Evolutionary conservation across 2,888 invertebrate genomes (phyloP), one percentile per base, ranked within the genome.

Genomic region (Phyllotreta cruciferae): DNA sequence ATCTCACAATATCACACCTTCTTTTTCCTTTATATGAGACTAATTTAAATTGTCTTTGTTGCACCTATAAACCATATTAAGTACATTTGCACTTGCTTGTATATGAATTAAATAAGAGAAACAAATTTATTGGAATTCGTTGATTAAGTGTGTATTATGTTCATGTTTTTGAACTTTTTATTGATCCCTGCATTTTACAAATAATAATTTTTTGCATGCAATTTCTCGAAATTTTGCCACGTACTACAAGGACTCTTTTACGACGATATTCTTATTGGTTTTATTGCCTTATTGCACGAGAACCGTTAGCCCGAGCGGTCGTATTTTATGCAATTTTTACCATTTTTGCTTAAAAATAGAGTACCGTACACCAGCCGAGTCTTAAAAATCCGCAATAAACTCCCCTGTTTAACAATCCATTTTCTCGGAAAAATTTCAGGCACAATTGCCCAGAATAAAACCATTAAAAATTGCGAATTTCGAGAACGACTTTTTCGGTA

Each of bases 291-390:
- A 35, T 52, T 14, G 36, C 11, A 6, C 9, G 36, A 11, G 13
- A 10, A 52, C 56, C 53, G 56, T 56, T 63, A 44, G 10, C n/a
- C 41, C 35, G 6, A 47, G 52, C 44, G 50, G 60, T 38, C 47
- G 52, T 44, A 54, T 60, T 64, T 64, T 64, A 61, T 61, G 61
- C 64, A 64, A 64, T 64, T 64, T 64, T 64, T 64, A 64, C 53
- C 47, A 57, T 45, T 64, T 64, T 64, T 56, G 64, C 64, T 57
- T 64, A 54, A 64, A 61, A 64, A 61, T 36, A 34, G n/a, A 47
- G 53, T 61, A 55, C 64, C 56, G 64, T 64, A 56, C 38, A 34
- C 56, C 14, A 47, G 39, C 1, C 39, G 34, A 42, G 38, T 14
- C 56, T 34, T 45, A 37, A 54, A 53, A 60, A 58, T 50, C 47